phyloP scores from a whole-genome alignment of 2,888 invertebrate genomes.

The Dinocampus coccinellae region DNA sequence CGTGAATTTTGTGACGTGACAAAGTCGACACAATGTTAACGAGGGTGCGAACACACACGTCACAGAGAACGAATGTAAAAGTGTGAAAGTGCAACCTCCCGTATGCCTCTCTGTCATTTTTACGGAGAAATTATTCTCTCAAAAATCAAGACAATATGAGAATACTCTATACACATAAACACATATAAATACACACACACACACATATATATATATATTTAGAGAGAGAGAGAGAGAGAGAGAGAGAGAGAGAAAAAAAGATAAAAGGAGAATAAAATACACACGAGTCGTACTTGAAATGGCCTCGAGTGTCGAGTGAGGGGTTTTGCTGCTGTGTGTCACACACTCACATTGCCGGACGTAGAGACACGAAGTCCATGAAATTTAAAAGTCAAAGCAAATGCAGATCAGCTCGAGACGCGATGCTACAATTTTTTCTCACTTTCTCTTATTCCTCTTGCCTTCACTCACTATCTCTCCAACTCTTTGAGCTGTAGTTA shows the following conservation, averaged over 20 bases:
- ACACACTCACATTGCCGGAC: conserved; percentile 34
- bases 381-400: conserved; percentile 65
- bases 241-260: neutral
- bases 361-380: conserved; percentile 41
- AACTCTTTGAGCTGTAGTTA: conserved; percentile 14
- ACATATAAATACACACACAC: neutral
- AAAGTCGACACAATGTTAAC: conserved; percentile 7
- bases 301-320: conserved; percentile 21
- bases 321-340: conserved; percentile 24
- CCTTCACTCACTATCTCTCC: conserved; percentile 20
- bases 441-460: conserved; percentile 15
- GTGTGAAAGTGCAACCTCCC: conserved; percentile 4
- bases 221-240: conserved; percentile 1
- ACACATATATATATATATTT: neutral
- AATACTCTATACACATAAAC: neutral
- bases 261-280: conserved; percentile 9
- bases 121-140: neutral
- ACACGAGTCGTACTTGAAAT: conserved; percentile 20
- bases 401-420: conserved; percentile 57
- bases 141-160: neutral
- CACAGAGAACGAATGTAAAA: neutral
- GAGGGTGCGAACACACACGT: neutral
- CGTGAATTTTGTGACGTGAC: neutral
- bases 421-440: conserved; percentile 16
- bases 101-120: neutral